Base-by-base conservation (phyloP, 2,113 vertebrate genomes). In the Paraplagusia blochii region DNA sequence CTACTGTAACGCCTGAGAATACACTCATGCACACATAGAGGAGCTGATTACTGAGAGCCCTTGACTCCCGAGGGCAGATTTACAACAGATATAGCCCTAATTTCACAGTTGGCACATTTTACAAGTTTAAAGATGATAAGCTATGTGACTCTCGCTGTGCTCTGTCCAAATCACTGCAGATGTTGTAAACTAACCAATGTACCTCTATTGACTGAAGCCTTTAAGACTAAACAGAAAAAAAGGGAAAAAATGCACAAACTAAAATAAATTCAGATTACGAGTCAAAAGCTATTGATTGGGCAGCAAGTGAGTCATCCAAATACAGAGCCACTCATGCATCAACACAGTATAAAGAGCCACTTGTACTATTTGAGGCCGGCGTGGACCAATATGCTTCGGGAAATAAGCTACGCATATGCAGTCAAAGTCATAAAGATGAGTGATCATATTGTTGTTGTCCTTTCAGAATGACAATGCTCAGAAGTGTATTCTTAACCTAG, bases 321-420 rank as follows among this genome's bases (percentile, higher is more conserved):
- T 81, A 73, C 69, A 65, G 67, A 82, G 74, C 79, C 71, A 67
- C 76, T 83, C 68, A 80, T 73, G 76, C 85, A 68, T 74, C 77
- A 75, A 74, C 62, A 70, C 73, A 77, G 77, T 66, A 74, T 80
- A 53, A 14, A 86, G 82, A 81, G 82, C 76, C 82, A 82, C 81
- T 86, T 82, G 76, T 84, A 84, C 84, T 85, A 85, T 85, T 82
- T 78, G 79, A 83, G 79, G 74, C 79, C 76, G 75, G 73, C 79
- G 74, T 61, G 69, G 79, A 80, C 79, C 80, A 73, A 83, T 85
- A 86, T 75, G 79, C 73, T 86, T 80, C 65, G 74, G 77, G 64
- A 61, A 66, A 81, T 79, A 83, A 88, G 82, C 63, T 77, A 59
- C 77, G 75, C 74, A 72, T 77, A 81, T 77, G 76, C 79, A 70